These are phyloP conservation scores for Diplodus puntazzo DNA, from an alignment of 2,797 vertebrate species.

Conservation along the genomic window DNA sequence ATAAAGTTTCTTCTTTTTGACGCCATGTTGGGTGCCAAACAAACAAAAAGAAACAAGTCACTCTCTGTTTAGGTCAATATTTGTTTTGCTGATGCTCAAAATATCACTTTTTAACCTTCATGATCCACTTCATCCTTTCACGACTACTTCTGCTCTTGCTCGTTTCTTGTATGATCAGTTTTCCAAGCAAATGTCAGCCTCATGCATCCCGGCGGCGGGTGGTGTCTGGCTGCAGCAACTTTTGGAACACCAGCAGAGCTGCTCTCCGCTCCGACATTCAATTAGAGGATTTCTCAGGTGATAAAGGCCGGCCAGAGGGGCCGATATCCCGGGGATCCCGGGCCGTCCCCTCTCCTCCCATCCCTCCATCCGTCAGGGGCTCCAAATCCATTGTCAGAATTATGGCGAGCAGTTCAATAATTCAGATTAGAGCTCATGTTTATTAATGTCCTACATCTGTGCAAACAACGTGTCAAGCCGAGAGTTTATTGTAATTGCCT, in stretches of 20 bases:
- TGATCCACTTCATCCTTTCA: background rate
- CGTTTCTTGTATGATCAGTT: conserved; percentile 11
- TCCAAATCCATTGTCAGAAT: conserved; percentile 96
- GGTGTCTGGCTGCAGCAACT: conserved; percentile 78
- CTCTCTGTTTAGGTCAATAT: too few relatives aligned
- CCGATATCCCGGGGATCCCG: conserved; percentile 88
- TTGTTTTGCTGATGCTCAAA: too few relatives aligned
- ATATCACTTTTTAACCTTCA: too few relatives aligned
- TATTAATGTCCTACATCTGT: conserved; percentile 99
- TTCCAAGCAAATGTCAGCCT: conserved; percentile 27
- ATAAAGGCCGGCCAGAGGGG: conserved; percentile 88
- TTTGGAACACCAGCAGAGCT: conserved; percentile 86
- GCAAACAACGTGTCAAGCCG: conserved; percentile 99
- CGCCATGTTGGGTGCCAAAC: too few relatives aligned
- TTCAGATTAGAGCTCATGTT: conserved; percentile 99
- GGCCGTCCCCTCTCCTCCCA: conserved; percentile 81
- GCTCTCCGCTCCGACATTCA: conserved; percentile 88
- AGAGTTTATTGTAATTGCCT: conserved; percentile 99
- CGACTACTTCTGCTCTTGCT: background rate
- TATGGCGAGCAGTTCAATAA: conserved; percentile 99
- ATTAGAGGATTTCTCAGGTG: conserved; percentile 92
- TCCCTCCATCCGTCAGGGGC: conserved; percentile 81
- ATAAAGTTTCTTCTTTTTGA: too few relatives aligned
- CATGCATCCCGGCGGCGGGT: background rate
- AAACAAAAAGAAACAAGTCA: too few relatives aligned